Conservation (phyloP, 1,140 invertebrate species). For the Lamellibrachia luymesi region DNA sequence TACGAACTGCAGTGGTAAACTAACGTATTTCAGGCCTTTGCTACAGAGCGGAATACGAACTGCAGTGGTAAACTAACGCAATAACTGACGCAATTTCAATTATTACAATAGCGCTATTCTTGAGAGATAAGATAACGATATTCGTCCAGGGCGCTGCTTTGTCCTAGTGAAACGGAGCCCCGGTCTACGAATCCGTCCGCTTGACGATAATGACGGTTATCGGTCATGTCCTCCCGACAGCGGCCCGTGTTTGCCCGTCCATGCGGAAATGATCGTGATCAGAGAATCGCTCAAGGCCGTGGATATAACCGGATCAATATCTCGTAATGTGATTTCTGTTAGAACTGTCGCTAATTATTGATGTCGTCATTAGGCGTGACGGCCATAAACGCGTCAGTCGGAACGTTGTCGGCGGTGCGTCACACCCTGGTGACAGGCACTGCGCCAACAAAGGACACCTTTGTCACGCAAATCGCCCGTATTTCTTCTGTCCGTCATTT, state of each 20-base stretch:
- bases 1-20: too few relatives aligned
- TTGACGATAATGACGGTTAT: background rate
- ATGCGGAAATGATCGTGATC: background rate
- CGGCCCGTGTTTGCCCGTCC: background rate
- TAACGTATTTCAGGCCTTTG: too few relatives aligned
- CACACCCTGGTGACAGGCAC: background rate
- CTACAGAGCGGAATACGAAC: too few relatives aligned
- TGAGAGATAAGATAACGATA: background rate
- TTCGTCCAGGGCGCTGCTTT: background rate
- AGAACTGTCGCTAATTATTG: background rate
- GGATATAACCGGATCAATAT: background rate
- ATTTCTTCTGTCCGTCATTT: background rate
- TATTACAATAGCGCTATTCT: background rate
- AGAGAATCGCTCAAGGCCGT: background rate
- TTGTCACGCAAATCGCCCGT: background rate
- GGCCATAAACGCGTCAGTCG: background rate
- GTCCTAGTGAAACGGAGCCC: background rate
- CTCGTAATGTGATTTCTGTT: background rate
- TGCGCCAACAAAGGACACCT: background rate
- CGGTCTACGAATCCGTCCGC: background rate
- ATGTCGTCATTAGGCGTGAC: background rate
- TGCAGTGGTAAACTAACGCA: too few relatives aligned
- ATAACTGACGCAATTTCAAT: background rate
- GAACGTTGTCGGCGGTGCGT: background rate
- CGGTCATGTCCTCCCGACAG: background rate